A percentile compares a stretch with the other conserved stretches of the same genome.
Evolutionary conservation across 2,797 vertebrate genomes (phyloP).

Genomic region (Muraenolepis orangiensis): DNA sequence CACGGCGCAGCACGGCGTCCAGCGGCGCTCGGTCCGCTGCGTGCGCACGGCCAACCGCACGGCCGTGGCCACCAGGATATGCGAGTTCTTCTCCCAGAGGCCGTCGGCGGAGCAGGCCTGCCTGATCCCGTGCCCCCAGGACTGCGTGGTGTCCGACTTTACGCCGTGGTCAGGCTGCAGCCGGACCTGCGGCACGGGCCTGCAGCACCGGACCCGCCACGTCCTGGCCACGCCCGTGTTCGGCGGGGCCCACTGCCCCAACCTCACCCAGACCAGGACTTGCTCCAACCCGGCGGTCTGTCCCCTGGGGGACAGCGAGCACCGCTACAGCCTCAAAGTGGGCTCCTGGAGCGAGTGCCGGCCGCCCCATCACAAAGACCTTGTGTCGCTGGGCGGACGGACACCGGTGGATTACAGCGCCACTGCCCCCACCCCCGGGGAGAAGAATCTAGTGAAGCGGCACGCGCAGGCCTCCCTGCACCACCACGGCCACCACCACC

Average conservation of each 20-base stretch:
- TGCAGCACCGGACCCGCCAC: constrained; percentile 81
- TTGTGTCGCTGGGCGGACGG: constrained; percentile 64
- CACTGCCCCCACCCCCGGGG: constrained; percentile 67
- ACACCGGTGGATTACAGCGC: constrained; percentile 74
- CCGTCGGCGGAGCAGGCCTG: constrained; percentile 87
- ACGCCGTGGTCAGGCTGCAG: constrained; percentile 85
- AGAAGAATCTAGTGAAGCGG: constrained; percentile 67
- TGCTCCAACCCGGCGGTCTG: constrained; percentile 73
- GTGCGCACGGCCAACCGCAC: constrained; percentile 84
- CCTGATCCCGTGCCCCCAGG: constrained; percentile 90
- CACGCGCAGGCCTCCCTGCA: constrained; percentile 50
- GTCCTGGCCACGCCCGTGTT: constrained; percentile 86
- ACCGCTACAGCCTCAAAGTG: constrained; percentile 87
- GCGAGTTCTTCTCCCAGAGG: constrained; percentile 84
- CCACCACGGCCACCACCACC: not conserved
- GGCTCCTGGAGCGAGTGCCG: constrained; percentile 86
- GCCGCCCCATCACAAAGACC: constrained; percentile 75
- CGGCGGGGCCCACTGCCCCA: constrained; percentile 85
- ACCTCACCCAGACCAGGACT: constrained; percentile 81
- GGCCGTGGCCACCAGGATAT: constrained; percentile 77
- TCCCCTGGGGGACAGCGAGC: constrained; percentile 75
- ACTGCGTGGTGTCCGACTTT: constrained; percentile 89
- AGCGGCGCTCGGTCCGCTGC: constrained; percentile 81
- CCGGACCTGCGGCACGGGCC: constrained; percentile 69
- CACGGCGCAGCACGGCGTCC: constrained; percentile 91